These are phyloP conservation scores for Holothuria scabra DNA, from an alignment of 53 echinoderm and acorn worm species.

Conservation along the genomic window DNA sequence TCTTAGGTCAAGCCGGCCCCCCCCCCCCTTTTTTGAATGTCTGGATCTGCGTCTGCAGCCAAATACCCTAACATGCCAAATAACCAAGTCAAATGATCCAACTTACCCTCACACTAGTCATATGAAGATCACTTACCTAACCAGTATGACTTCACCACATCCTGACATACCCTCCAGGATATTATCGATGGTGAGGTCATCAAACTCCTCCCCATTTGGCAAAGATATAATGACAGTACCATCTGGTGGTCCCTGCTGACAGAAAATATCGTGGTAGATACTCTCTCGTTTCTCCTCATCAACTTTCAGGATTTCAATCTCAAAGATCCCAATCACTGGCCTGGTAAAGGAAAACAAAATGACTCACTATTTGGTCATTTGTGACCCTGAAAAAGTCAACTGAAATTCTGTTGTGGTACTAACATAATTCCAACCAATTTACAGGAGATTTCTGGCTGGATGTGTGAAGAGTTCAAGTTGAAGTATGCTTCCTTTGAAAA, in stretches of 20 bases:
- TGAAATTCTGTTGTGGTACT: too few species aligned
- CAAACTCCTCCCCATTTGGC: slow-evolving; percentile 69
- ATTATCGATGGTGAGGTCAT: slow-evolving; percentile 65
- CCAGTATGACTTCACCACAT: slow-evolving; percentile 79
- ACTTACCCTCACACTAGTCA: too few species aligned
- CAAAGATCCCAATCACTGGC: slow-evolving; percentile 84
- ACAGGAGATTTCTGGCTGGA: too few species aligned
- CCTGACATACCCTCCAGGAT: slow-evolving; percentile 60
- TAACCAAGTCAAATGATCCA: too few species aligned
- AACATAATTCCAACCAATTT: too few species aligned
- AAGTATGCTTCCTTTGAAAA: too few species aligned
- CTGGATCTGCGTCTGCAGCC: too few species aligned
- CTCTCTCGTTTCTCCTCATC: slow-evolving; percentile 69
- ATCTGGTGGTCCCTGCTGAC: slow-evolving; percentile 93
- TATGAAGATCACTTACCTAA: slow-evolving; percentile 54
- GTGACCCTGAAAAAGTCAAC: neutral
- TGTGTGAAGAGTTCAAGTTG: too few species aligned
- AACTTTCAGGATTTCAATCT: slow-evolving; percentile 79
- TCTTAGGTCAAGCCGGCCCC: too few species aligned
- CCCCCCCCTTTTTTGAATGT: too few species aligned
- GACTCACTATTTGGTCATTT: neutral
- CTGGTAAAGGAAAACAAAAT: slow-evolving; percentile 43
- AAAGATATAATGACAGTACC: slow-evolving; percentile 78
- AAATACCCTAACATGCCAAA: too few species aligned
- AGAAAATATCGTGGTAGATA: slow-evolving; percentile 85